Percentiles rank a stretch among this genome's conserved stretches.
Conservation (phyloP, 1,140 invertebrate species). For the Arctopsyche grandis region DNA sequence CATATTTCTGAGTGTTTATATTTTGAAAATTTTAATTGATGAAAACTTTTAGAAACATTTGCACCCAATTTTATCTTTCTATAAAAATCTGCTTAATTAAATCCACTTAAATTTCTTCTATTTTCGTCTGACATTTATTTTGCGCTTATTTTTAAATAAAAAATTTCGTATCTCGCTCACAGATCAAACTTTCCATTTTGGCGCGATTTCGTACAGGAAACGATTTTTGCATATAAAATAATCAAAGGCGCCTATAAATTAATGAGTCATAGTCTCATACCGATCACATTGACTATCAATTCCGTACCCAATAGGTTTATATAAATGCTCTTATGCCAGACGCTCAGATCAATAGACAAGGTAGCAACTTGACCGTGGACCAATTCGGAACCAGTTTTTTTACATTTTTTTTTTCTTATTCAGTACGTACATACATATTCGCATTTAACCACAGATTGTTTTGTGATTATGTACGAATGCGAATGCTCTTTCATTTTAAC, state of each 20-base stretch:
- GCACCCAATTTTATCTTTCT: no score
- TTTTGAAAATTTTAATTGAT: no score
- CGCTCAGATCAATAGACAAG: conserved; percentile 20
- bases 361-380: conserved; percentile 41
- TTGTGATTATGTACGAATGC: neutral
- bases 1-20: neutral
- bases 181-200: neutral
- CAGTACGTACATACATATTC: neutral
- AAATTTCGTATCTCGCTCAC: neutral
- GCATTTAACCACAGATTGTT: neutral
- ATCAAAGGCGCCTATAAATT: neutral
- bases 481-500: neutral
- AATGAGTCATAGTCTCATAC: neutral
- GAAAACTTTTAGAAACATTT: no score
- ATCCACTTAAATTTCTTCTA: no score
- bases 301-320: neutral
- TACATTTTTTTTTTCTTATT: neutral
- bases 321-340: conserved; percentile 18
- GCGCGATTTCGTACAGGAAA: neutral
- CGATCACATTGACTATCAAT: neutral
- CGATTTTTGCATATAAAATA: neutral
- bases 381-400: conserved; percentile 37
- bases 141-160: neutral
- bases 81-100: no score
- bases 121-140: no score